Base-by-base conservation (phyloP, 2,113 vertebrate genomes). In the Myrmophylax atrothorax region DNA sequence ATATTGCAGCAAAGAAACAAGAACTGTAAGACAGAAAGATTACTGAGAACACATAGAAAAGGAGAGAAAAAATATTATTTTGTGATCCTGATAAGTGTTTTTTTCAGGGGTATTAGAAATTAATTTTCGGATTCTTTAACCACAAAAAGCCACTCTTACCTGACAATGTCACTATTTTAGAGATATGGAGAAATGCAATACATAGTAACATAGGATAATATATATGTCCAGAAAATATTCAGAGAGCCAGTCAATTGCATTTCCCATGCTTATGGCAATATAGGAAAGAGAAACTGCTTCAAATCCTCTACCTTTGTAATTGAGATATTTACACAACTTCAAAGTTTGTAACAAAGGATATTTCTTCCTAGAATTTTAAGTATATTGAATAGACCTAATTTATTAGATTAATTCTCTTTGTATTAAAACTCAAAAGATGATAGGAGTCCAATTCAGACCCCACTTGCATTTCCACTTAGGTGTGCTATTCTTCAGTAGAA, bases 381-480 rank as follows among this genome's bases (percentile, higher is more conserved):
- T 24, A n/a, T n/a, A 60, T 49, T 53, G 25, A 89, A 73, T 6
- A 62, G 4, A 38, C 38, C 23, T 40, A 31, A 90, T 91, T 62
- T 72, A 85, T 93, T 82, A 70, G 47, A 84, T 97, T 89, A 46
- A 82, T 95, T 95, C 87, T 95, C 63, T 90, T 94, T 93, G 70
- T 96, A 95, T 73, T 88, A 58, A 95, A 82, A 91, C 18, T 10
- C 78, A 94, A 83, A 94, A 87, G 33, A 70, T 47, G 13, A 56
- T 81, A 87, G 66, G 44, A 93, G 29, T 44, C 52, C 33, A 96
- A 15, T 87, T 97, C 93, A 96, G 95, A 94, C 78, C 80, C 35
- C 70, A 84, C 64, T 96, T 92, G 53, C 49, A 91, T 97, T 97
- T 76, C 88, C 91, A 93, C 79, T 95, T 95, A 73, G 73, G 96